These are phyloP conservation scores for Orientallactaga sibirica DNA, from an alignment of 2,797 vertebrate species.

Conservation along the genomic window DNA sequence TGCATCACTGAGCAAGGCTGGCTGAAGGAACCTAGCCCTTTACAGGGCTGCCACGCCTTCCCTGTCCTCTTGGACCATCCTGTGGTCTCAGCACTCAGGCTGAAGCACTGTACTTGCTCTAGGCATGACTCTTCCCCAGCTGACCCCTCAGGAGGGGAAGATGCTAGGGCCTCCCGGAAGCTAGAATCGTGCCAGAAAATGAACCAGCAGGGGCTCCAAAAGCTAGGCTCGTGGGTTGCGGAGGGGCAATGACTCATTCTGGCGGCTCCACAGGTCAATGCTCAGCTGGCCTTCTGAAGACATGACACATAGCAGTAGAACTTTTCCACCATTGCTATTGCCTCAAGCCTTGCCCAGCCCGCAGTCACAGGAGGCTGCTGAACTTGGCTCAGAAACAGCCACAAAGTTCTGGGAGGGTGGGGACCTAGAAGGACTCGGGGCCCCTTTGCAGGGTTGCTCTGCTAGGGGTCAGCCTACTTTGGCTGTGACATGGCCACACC, in stretches of 20 bases:
- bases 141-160: background rate
- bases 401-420: background rate
- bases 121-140: background rate
- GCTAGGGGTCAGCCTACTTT: background rate
- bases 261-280: background rate
- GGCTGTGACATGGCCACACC: fast-evolving
- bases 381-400: conserved; percentile 18
- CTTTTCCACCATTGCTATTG: background rate
- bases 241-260: background rate
- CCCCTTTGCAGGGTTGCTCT: background rate
- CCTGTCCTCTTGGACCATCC: background rate
- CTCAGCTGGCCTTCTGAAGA: background rate
- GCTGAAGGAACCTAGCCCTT: background rate
- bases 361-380: background rate
- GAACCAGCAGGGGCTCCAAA: background rate
- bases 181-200: background rate
- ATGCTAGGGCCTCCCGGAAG: background rate
- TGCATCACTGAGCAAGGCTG: too few species aligned
- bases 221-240: background rate
- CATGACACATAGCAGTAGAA: background rate
- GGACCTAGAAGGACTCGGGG: background rate
- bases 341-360: background rate
- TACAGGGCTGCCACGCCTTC: background rate
- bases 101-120: background rate
- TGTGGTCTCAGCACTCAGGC: background rate